A percentile compares a stretch with the other conserved stretches of the same genome.
Conservation (phyloP, 2,797 vertebrate genomes). For the Enteromius unitaeniatus region DNA sequence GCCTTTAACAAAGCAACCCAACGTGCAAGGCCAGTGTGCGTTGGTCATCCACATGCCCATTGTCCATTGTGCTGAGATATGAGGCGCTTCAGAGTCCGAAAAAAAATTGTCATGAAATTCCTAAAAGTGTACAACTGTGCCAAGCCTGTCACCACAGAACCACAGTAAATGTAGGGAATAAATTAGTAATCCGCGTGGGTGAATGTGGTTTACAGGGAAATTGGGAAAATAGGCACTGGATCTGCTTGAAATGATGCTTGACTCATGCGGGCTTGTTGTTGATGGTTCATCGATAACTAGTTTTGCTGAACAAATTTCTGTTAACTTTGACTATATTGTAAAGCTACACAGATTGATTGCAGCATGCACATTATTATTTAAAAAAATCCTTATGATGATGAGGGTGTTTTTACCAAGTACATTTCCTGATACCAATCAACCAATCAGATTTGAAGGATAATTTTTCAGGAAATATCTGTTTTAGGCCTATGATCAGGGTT, state of each 20-base stretch:
- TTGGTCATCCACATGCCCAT: constrained; percentile 2
- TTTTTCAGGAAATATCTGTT: too few relatives aligned
- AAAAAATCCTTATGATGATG: background rate
- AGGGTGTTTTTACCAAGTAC: too few relatives aligned
- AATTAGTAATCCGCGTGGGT: constrained; percentile 51
- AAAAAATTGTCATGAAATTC: constrained; percentile 19
- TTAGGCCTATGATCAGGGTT: too few relatives aligned
- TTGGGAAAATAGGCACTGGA: constrained; percentile 15
- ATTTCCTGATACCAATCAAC: too few relatives aligned
- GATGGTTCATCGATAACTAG: background rate
- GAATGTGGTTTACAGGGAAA: constrained; percentile 36
- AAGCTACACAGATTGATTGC: background rate
- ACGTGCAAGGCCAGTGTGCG: background rate
- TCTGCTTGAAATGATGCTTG: background rate
- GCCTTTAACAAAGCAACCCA: background rate
- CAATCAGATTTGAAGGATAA: too few relatives aligned
- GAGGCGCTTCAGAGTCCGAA: background rate
- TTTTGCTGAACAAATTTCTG: background rate
- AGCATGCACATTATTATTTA: background rate
- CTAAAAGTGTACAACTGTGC: constrained; percentile 23
- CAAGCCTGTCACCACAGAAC: constrained; percentile 24
- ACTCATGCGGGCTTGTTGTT: background rate
- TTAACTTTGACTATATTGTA: background rate
- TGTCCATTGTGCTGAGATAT: constrained; percentile 30
- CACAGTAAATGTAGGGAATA: constrained; percentile 44